Percentiles rank a stretch among this genome's conserved stretches.
These are phyloP conservation scores for Tortrix viridana DNA, from an alignment of 2,888 invertebrate species.

Conservation along the genomic window DNA sequence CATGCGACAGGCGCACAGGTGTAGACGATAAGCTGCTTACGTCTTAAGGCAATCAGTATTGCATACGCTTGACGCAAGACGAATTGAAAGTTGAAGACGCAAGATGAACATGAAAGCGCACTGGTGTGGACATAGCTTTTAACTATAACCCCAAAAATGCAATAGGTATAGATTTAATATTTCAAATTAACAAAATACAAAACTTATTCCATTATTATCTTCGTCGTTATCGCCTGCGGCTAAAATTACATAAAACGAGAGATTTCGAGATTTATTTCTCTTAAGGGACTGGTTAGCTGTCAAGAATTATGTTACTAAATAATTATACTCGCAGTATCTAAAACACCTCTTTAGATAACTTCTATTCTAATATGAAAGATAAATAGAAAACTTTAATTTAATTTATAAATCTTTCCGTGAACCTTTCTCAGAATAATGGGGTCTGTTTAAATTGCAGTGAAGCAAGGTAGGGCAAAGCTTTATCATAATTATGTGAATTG, in stretches of 20 bases:
- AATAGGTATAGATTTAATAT: no score
- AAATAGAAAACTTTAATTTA: not conserved
- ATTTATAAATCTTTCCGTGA: not conserved
- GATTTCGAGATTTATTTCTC: not conserved
- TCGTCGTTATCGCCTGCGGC: no score
- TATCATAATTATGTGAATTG: constrained; percentile 29
- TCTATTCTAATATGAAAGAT: not conserved
- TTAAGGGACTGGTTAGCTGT: not conserved
- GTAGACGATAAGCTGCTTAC: no score
- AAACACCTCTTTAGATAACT: not conserved
- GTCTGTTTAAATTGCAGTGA: constrained; percentile 16
- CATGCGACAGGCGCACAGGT: no score
- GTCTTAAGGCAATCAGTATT: no score
- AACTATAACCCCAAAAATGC: no score
- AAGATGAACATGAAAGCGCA: no score
- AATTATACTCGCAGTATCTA: not conserved
- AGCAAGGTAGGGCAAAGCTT: constrained; percentile 12
- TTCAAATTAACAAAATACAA: no score
- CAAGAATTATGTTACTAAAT: not conserved
- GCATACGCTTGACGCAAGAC: no score
- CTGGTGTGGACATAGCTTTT: no score
- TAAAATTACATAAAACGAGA: not conserved
- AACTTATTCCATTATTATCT: no score
- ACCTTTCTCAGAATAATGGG: not conserved
- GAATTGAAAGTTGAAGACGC: no score